Evolutionary conservation across 2,797 vertebrate genomes (phyloP), one percentile per base, ranked within the genome.

Genomic region (Notolepis coatsorum): DNA sequence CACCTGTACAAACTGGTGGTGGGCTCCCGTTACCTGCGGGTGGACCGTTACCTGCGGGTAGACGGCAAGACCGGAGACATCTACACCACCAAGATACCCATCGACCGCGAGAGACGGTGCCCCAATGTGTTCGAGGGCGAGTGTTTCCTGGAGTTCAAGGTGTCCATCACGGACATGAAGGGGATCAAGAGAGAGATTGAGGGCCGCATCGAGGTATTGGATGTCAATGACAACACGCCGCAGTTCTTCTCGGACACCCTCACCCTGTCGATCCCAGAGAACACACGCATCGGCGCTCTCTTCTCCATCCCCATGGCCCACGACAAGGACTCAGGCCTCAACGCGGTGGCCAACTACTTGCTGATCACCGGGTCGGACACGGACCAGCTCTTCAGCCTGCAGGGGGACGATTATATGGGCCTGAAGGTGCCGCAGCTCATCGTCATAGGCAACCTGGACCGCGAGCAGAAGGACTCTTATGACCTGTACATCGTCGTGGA

Each of bases 211-310:
- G 95, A 97, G 75, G 95, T 99, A 38, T 81, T 93, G 37, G 98
- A 99, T 77, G 95, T 98, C 79, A 99, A 99, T 0, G 98, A 99
- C 91, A 99, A 99, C 91, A 98, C 97, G 0, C 98, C 98, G 0
- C 98, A 98, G 89, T 99, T 99, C 28, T 85, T 95, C 67, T 97
- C 96, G 0, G 96, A 97, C 0, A 96, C 99, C 66, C 94, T 99
- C 64, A 93, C 93, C 0, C 82, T 99, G 57, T 92, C 95, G 64
- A 99, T 99, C 77, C 97, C 97, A 0, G 97, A 99, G 77, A 98
- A 99, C 85, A 99, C 96, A 1, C 94, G 94, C 28, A 85, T 96
- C 0, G 97, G 97, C 50, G 78, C 93, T 0, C 94, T 96, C 63
- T 98, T 98, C 80, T 67, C 95, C 60, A 97, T 99, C 79, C 95